A percentile compares a stretch with the other conserved stretches of the same genome.
Evolutionary conservation across 2,888 invertebrate genomes (phyloP).

Genomic region (Esperia sulphurella): DNA sequence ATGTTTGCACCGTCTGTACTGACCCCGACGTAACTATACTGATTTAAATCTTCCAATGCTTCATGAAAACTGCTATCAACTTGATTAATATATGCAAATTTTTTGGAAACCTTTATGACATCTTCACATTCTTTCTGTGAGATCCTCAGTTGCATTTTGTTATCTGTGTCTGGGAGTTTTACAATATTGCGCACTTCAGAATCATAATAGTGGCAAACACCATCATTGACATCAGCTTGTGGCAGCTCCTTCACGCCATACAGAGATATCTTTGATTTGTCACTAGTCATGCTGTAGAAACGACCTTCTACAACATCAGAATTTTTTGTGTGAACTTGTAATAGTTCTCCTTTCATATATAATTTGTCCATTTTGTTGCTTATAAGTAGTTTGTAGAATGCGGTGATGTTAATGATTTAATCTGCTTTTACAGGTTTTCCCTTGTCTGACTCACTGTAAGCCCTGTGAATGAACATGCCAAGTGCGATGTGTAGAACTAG

Average conservation of each 20-base stretch:
- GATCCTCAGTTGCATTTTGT: slow-evolving; percentile 54
- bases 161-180: slow-evolving; percentile 52
- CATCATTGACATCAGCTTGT: slow-evolving; percentile 48
- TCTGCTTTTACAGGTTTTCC: slow-evolving; percentile 67
- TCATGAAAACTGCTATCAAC: slow-evolving; percentile 62
- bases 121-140: slow-evolving; percentile 64
- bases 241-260: slow-evolving; percentile 61
- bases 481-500: slow-evolving; percentile 86
- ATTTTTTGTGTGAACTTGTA: slow-evolving; percentile 69
- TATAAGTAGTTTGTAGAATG: slow-evolving; percentile 8
- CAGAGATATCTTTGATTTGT: slow-evolving; percentile 67
- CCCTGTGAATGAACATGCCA: slow-evolving; percentile 88
- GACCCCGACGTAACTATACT: slow-evolving; percentile 52
- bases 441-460: slow-evolving; percentile 81
- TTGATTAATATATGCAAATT: slow-evolving; percentile 68
- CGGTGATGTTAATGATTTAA: slow-evolving; percentile 30
- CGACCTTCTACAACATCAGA: slow-evolving; percentile 64
- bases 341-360: slow-evolving; percentile 69
- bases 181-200: slow-evolving; percentile 63
- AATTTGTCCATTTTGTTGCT: slow-evolving; percentile 60
- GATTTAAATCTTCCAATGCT: slow-evolving; percentile 57
- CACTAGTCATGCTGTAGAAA: slow-evolving; percentile 63
- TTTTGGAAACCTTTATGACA: slow-evolving; percentile 59
- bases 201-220: slow-evolving; percentile 61
- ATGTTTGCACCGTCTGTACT: slow-evolving; percentile 70